Evolutionary conservation across 2,888 invertebrate species (phyloP).

Genomic region (Toxonevra muliebris): DNA sequence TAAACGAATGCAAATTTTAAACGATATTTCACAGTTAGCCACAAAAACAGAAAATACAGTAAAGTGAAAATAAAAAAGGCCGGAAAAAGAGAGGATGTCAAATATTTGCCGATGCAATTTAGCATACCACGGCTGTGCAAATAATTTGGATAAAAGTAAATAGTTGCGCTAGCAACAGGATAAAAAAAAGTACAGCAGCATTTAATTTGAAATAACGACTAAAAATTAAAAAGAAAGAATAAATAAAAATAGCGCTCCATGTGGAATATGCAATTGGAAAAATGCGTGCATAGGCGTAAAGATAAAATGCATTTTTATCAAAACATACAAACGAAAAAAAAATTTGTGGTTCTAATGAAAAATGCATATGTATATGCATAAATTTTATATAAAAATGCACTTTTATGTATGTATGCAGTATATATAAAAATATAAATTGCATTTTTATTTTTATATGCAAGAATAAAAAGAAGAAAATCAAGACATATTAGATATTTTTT

Average conservation of each 20-base stretch:
- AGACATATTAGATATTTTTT: not conserved
- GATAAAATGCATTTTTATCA: slow-evolving; percentile 15
- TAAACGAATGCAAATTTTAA: slow-evolving; percentile 27
- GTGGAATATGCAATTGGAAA: no score
- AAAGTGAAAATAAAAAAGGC: slow-evolving; percentile 40
- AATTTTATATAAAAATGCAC: no score
- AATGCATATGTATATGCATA: not conserved
- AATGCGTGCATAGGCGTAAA: slow-evolving; percentile 13
- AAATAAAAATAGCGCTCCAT: no score
- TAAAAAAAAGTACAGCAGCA: slow-evolving; percentile 41
- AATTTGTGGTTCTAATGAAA: not conserved
- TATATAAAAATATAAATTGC: no score
- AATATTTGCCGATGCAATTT: slow-evolving; percentile 60
- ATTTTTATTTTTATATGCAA: no score
- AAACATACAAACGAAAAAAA: slow-evolving; percentile 8
- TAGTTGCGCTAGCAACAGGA: slow-evolving; percentile 39
- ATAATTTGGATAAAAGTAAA: slow-evolving; percentile 45
- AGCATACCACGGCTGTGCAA: slow-evolving; percentile 53
- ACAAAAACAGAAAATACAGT: slow-evolving; percentile 37
- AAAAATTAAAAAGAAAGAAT: not conserved
- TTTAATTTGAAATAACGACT: slow-evolving; percentile 40
- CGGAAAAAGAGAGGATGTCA: slow-evolving; percentile 52
- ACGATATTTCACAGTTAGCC: slow-evolving; percentile 15
- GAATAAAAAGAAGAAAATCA: no score
- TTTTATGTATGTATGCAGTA: no score